Base-by-base conservation (phyloP, 2,888 invertebrate species). In the Pollenia angustigena region DNA sequence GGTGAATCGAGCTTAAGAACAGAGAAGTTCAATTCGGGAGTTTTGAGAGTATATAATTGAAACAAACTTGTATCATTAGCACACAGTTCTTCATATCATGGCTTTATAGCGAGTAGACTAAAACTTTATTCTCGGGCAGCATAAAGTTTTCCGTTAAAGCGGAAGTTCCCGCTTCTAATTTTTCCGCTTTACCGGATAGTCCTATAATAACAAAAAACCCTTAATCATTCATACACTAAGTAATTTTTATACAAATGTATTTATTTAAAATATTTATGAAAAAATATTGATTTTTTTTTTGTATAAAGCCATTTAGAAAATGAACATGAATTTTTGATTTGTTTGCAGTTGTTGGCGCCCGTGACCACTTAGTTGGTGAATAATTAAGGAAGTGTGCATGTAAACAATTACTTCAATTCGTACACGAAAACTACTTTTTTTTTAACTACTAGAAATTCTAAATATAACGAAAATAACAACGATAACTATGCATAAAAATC, bases 261-360 rank as follows among this genome's bases (percentile, higher is more conserved):
- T 81, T 62, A 54, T 23, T 62, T 60, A 10, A 74, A 69, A 46
- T 79, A 76, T 82, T 62, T 74, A 68, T 83, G 48, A 18, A 46
- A 56, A 40, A 62, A 72, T 54, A 79, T 86, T 50, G 79, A 83
- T 86, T 83, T 83, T 80, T 80, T 72, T 79, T 74, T 69, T 64
- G 14, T 85, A 81, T 83, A 66, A 75, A 82, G 81, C 74, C 86
- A 88, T 79, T 85, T 81, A 81, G 76, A 85, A 83, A 86, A 88
- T 85, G 75, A 85, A 81, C 88, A 89, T 88, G 85, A 88, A 89
- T 89, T 87, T 89, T 87, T 85, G 86, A 89, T 89, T 88, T 85
- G 85, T 87, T 81, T 88, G 88, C 85, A 87, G 81, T 87, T 87
- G 88, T 88, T 87, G 89, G 88, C 88, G 88, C 88, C 88, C 88